A percentile compares a stretch with the other conserved stretches of the same genome.
Conservation (phyloP, 2,797 vertebrate genomes). For the Malurus splendens region DNA sequence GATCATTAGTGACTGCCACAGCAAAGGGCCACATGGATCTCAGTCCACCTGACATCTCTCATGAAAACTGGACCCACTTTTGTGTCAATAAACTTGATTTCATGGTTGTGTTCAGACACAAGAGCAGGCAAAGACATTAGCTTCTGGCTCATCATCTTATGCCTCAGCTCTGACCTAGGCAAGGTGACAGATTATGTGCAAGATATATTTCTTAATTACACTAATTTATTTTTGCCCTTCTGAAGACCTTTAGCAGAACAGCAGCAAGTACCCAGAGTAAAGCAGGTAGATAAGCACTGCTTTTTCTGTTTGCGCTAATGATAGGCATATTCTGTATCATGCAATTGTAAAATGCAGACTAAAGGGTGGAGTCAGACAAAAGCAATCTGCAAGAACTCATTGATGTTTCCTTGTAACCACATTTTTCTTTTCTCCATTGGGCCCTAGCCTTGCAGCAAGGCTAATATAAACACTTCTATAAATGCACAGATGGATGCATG, state of each 20-base stretch:
- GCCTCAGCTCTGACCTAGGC: background rate
- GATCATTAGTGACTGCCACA: background rate
- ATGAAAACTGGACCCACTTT: background rate
- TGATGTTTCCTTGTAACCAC: background rate
- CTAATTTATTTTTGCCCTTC: background rate
- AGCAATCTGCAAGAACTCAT: background rate
- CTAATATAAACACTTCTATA: background rate
- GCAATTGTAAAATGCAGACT: background rate
- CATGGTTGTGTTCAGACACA: background rate
- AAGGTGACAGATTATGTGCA: background rate
- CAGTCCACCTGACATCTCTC: background rate
- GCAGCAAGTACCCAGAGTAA: background rate
- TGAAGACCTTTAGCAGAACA: background rate
- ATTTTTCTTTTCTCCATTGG: background rate
- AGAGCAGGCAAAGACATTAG: background rate
- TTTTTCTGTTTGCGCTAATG: background rate
- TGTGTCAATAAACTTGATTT: background rate
- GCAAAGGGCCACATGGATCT: background rate
- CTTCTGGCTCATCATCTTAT: accelerated
- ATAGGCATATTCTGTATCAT: background rate
- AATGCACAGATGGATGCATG: background rate
- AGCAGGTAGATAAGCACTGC: background rate
- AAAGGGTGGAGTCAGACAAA: background rate
- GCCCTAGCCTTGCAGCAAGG: background rate
- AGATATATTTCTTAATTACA: background rate